These are phyloP conservation scores for Stigmatopora nigra DNA, from an alignment of 2,113 vertebrate genomes.

Conservation along the genomic window DNA sequence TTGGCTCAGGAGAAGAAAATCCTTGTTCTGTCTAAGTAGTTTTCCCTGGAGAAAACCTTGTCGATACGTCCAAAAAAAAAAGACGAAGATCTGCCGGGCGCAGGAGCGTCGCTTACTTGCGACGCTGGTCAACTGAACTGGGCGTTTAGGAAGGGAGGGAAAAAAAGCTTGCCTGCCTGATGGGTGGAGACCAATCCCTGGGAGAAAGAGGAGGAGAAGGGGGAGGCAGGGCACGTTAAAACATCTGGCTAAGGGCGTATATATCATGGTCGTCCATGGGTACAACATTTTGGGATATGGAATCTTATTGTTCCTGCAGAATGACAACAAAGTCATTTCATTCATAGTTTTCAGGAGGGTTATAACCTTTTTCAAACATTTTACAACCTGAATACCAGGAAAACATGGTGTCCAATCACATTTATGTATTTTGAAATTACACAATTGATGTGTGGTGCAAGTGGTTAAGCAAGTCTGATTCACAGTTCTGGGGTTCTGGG, in stretches of 20 bases:
- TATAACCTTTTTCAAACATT: no score
- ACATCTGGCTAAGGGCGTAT: conserved; percentile 5
- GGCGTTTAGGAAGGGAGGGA: conserved; percentile 31
- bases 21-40: conserved; percentile 22
- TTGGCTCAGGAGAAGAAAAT: neutral
- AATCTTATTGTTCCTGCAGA: no score
- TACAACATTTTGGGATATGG: no score
- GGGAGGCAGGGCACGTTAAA: neutral
- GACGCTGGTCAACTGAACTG: conserved; percentile 71
- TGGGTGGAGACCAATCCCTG: conserved; percentile 7
- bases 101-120: conserved; percentile 68
- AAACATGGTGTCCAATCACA: no score
- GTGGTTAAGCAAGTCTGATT: no score
- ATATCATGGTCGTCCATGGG: neutral
- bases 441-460: no score
- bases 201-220: conserved; percentile 7
- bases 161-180: conserved; percentile 9
- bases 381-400: no score
- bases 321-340: no score
- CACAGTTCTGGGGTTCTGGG: no score
- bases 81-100: neutral
- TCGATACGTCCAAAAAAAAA: conserved; percentile 8
- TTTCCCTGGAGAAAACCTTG: conserved; percentile 38
- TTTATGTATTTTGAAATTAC: no score
- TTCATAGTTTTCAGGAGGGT: no score